phyloP scores from a whole-genome alignment of 2,797 vertebrate genomes.

The Gallinago nigripennis region DNA sequence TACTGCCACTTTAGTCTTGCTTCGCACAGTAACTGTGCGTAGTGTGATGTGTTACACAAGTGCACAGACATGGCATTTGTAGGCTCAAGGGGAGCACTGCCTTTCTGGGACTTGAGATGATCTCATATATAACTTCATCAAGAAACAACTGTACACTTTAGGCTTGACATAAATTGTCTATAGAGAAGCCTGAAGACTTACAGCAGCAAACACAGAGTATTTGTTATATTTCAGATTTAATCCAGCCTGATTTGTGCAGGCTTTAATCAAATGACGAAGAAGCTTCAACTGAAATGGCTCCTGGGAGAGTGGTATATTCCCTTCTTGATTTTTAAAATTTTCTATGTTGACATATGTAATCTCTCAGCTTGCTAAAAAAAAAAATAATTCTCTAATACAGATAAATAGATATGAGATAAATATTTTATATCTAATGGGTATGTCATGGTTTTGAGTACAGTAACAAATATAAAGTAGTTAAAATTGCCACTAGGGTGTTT shows the following conservation, averaged over 20 bases:
- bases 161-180: background rate
- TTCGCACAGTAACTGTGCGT: background rate
- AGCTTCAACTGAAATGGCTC: background rate
- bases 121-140: background rate
- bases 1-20: background rate
- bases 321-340: background rate
- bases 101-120: background rate
- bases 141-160: background rate
- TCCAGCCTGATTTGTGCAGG: background rate
- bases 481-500: background rate
- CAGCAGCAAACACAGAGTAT: background rate
- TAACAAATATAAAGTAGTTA: background rate
- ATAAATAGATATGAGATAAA: background rate
- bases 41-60: background rate
- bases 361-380: background rate
- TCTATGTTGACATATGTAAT: background rate
- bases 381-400: background rate
- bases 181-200: background rate
- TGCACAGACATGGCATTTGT: background rate
- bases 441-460: background rate
- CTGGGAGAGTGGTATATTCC: background rate
- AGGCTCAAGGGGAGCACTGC: background rate
- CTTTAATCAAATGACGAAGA: conserved; percentile 12
- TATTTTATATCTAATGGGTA: background rate
- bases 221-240: background rate